phyloP scores from a whole-genome alignment of 2,113 vertebrate species.

The Semicossyphus pulcher region DNA sequence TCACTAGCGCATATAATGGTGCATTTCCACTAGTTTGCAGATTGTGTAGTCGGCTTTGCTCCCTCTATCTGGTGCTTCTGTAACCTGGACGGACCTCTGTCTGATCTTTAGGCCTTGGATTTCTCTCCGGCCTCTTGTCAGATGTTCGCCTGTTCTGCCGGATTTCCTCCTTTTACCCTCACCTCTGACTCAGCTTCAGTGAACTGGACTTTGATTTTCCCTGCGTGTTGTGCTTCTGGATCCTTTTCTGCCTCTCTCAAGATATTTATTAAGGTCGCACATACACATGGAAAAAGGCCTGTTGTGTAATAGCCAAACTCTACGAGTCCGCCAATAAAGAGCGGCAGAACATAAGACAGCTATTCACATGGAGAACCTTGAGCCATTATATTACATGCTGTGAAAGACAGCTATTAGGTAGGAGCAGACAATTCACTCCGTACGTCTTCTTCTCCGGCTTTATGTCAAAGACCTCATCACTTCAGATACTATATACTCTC shows the following conservation, averaged over 20 bases:
- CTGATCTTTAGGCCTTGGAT: background rate
- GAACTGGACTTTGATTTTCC: background rate
- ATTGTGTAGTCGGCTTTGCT: too few relatives aligned
- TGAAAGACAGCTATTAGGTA: background rate
- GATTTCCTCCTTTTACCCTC: background rate
- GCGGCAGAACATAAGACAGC: background rate
- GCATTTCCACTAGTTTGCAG: too few relatives aligned
- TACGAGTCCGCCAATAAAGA: too few relatives aligned
- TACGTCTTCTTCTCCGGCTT: background rate
- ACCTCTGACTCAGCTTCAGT: too few relatives aligned
- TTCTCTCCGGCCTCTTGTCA: background rate
- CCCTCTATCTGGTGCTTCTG: too few relatives aligned
- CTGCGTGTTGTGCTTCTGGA: background rate
- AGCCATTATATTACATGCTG: background rate
- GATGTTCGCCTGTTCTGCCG: background rate
- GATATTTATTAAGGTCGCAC: background rate
- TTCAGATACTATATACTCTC: background rate
- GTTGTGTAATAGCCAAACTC: background rate
- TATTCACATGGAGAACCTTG: background rate
- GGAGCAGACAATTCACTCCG: background rate
- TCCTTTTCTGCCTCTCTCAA: background rate
- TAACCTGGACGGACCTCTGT: background rate
- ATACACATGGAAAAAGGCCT: too few relatives aligned
- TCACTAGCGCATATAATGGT: too few relatives aligned
- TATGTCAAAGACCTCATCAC: background rate